Percentiles rank a stretch among this genome's conserved stretches.
Evolutionary conservation across 2,888 invertebrate genomes (phyloP).

Genomic region (Leptogaster cylindrica): DNA sequence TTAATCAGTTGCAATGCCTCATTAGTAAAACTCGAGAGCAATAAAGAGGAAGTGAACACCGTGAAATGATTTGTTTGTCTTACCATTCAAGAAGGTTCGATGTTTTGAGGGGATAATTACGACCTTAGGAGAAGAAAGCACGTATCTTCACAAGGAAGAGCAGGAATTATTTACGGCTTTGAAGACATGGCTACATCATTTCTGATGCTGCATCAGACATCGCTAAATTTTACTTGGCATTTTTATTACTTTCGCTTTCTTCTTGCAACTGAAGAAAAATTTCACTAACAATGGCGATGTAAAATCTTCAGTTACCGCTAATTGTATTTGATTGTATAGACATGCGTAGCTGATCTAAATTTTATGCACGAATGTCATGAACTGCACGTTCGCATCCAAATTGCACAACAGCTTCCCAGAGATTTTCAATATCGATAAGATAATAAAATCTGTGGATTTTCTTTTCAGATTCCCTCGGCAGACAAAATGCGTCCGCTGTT

Average conservation of each 20-base stretch:
- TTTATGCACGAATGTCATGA: not conserved
- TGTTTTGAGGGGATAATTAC: not conserved
- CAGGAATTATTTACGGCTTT: not conserved
- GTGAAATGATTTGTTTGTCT: not conserved
- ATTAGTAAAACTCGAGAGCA: not conserved
- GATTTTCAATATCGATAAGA: not conserved
- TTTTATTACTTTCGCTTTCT: constrained; percentile 19
- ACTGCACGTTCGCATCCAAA: not conserved
- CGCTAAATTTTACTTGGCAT: too few relatives aligned
- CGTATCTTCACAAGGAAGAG: constrained; percentile 14
- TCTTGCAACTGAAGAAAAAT: not conserved
- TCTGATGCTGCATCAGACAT: not conserved
- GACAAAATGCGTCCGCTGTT: too few relatives aligned
- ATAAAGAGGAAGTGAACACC: not conserved
- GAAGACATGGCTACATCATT: constrained; percentile 24
- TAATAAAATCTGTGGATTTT: too few relatives aligned
- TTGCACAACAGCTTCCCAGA: constrained; percentile 19
- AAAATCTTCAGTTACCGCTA: too few relatives aligned
- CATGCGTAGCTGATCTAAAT: not conserved
- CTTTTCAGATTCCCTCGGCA: too few relatives aligned
- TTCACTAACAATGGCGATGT: constrained; percentile 22
- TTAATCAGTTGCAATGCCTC: not conserved
- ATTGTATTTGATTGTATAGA: not conserved
- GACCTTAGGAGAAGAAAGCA: constrained; percentile 1
- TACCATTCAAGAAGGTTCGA: not conserved